A percentile compares a stretch with the other conserved stretches of the same genome.
Evolutionary conservation across 2,113 vertebrate species (phyloP).

Genomic region (Leptobrachium leishanense): DNA sequence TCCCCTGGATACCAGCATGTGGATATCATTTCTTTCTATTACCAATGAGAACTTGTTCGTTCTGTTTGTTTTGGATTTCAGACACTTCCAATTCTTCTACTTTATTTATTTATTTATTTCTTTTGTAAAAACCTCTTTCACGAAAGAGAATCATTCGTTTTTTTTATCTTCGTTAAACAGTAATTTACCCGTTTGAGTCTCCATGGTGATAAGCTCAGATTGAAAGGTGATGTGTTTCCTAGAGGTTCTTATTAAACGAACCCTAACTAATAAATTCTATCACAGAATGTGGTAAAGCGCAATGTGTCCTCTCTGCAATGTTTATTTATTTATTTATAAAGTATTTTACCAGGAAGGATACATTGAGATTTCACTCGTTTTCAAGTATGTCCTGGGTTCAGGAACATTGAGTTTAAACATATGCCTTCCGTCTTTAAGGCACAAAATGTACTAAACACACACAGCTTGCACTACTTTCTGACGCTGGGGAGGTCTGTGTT

Average conservation of each 20-base stretch:
- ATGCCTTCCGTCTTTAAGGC: too few species aligned
- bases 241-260: conserved; percentile 7
- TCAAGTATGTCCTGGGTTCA: too few species aligned
- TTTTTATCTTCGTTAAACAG: conserved; percentile 14
- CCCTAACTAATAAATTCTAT: background rate
- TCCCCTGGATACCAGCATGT: conserved; percentile 46
- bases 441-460: too few species aligned
- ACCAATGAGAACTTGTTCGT: conserved; percentile 46
- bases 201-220: conserved; percentile 12
- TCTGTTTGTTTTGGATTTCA: conserved; percentile 43
- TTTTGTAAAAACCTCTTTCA: conserved; percentile 28
- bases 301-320: too few species aligned
- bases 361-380: too few species aligned
- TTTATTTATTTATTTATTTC: background rate
- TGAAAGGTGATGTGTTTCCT: conserved; percentile 14
- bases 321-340: too few species aligned
- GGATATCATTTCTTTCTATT: conserved; percentile 51
- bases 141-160: background rate
- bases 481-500: too few species aligned
- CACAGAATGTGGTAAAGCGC: background rate
- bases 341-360: too few species aligned
- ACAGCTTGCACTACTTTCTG: too few species aligned
- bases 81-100: conserved; percentile 22
- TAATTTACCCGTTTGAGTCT: conserved; percentile 17
- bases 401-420: too few species aligned